A percentile compares a stretch with the other conserved stretches of the same genome.
Evolutionary conservation across 2,888 invertebrate genomes (phyloP).

Genomic region (Machimus atricapillus): DNA sequence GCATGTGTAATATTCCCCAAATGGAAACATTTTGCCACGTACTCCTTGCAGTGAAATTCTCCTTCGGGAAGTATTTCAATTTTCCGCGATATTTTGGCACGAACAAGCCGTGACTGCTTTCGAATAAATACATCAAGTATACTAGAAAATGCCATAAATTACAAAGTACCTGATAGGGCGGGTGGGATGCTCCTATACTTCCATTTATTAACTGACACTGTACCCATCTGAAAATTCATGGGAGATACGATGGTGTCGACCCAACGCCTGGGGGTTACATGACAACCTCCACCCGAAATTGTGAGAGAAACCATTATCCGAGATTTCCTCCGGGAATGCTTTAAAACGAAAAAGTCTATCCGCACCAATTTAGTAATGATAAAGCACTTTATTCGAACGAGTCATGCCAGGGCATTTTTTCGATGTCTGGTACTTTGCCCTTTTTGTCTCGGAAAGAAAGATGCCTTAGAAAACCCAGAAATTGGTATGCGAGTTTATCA

Average conservation of each 20-base stretch:
- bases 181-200: not conserved
- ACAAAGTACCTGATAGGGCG: not conserved
- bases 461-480: not conserved
- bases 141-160: not conserved
- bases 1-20: not conserved
- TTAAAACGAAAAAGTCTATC: not conserved
- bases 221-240: not conserved
- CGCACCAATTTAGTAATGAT: not conserved
- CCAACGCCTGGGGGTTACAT: not conserved
- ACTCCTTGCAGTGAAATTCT: not conserved
- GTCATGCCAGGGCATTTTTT: not conserved
- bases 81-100: not conserved
- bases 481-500: not conserved
- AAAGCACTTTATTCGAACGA: not conserved
- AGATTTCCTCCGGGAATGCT: not conserved
- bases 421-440: not conserved
- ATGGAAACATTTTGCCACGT: not conserved
- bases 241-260: not conserved
- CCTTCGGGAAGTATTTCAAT: not conserved
- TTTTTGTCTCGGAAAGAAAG: not conserved
- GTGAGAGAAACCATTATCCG: not conserved
- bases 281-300: not conserved
- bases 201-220: not conserved
- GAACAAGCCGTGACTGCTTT: not conserved
- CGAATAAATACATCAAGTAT: not conserved